Percentiles rank a stretch among this genome's conserved stretches.
phyloP scores from a whole-genome alignment of 2,113 vertebrate species.

The Onychostruthus taczanowskii region DNA sequence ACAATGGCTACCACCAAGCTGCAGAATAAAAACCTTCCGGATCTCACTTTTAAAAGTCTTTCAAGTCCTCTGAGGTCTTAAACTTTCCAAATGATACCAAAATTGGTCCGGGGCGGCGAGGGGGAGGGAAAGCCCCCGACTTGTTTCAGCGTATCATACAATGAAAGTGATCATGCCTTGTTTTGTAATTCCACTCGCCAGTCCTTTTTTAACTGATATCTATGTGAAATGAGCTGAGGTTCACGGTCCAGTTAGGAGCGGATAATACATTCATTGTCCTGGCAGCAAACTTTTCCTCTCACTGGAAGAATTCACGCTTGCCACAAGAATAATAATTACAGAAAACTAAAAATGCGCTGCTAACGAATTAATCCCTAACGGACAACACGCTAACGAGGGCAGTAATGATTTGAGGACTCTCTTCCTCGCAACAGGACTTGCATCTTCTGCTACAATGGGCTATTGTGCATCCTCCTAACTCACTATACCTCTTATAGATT shows the following conservation, averaged over 20 bases:
- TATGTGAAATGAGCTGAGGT: slow-evolving; percentile 83
- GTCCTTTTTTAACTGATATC: slow-evolving; percentile 82
- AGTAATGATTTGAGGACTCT: slow-evolving; percentile 79
- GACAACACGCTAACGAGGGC: slow-evolving; percentile 83
- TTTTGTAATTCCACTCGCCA: slow-evolving; percentile 78
- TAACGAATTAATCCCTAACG: slow-evolving; percentile 88
- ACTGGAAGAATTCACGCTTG: slow-evolving; percentile 80
- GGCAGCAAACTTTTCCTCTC: slow-evolving; percentile 82
- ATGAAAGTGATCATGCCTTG: slow-evolving; percentile 72
- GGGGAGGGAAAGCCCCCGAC: slow-evolving; percentile 58
- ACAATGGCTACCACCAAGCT: slow-evolving; percentile 71
- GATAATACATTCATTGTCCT: slow-evolving; percentile 90
- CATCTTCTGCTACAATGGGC: slow-evolving; percentile 85
- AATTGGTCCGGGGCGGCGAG: slow-evolving; percentile 57
- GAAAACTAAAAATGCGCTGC: slow-evolving; percentile 78
- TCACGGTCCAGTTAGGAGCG: slow-evolving; percentile 85
- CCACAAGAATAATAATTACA: slow-evolving; percentile 81
- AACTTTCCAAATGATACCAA: slow-evolving; percentile 73
- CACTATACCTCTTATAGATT: slow-evolving; percentile 75
- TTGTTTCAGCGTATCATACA: slow-evolving; percentile 70
- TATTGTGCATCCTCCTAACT: slow-evolving; percentile 84
- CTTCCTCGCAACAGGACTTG: slow-evolving; percentile 78
- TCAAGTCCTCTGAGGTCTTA: slow-evolving; percentile 76
- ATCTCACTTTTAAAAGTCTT: slow-evolving; percentile 75
- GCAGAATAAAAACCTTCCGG: slow-evolving; percentile 67